A percentile compares a stretch with the other conserved stretches of the same genome.
phyloP scores from a whole-genome alignment of 2,797 vertebrate species.

The Harpagifer antarcticus region DNA sequence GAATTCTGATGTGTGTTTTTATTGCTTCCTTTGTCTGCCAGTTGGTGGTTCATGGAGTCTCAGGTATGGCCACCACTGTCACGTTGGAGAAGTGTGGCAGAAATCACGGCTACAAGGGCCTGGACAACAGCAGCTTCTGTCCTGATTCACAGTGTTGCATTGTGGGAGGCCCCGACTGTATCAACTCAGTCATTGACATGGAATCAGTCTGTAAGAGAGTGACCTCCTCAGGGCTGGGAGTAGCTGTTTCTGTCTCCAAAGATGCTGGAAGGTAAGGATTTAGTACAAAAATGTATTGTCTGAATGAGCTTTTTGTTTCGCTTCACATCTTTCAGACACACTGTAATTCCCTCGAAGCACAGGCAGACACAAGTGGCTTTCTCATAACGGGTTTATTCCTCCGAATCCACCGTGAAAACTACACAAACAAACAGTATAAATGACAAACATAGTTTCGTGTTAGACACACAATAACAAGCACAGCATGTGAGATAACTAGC shows the following conservation, averaged over 20 bases:
- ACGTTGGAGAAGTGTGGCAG: conserved; percentile 96
- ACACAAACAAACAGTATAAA: too few species aligned
- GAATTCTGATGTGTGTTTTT: conserved; percentile 11
- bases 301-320: not conserved
- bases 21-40: conserved; percentile 61
- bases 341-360: too few species aligned
- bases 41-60: conserved; percentile 96
- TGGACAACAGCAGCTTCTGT: conserved; percentile 95
- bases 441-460: too few species aligned
- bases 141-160: conserved; percentile 93
- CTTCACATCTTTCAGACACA: not conserved
- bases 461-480: too few species aligned
- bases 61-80: conserved; percentile 94
- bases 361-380: too few species aligned
- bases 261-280: conserved; percentile 92
- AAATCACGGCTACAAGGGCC: conserved; percentile 92
- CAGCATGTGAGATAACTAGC: too few species aligned
- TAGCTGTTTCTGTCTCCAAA: conserved; percentile 92
- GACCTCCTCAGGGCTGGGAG: conserved; percentile 86
- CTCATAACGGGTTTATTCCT: too few species aligned
- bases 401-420: too few species aligned
- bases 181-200: conserved; percentile 95
- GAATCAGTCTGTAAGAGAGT: conserved; percentile 90
- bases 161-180: conserved; percentile 93
- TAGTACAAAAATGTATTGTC: not conserved